phyloP scores from a whole-genome alignment of 2,113 vertebrate genomes.

The Eolophus roseicapilla region DNA sequence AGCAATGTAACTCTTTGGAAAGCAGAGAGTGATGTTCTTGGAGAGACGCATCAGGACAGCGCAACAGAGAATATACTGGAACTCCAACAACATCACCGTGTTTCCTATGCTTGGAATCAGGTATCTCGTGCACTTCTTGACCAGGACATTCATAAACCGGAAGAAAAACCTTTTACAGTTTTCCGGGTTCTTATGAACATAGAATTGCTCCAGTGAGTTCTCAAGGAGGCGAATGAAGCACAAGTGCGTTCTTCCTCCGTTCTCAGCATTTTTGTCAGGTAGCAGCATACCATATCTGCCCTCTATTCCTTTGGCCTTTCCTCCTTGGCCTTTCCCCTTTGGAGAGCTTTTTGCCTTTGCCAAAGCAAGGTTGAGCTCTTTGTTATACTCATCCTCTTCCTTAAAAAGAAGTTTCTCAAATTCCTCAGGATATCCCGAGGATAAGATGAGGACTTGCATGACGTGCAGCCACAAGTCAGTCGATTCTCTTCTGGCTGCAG shows the following conservation, averaged over 20 bases:
- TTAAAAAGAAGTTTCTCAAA: slow-evolving; percentile 71
- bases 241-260: slow-evolving; percentile 53
- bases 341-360: neutral
- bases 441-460: slow-evolving; percentile 73
- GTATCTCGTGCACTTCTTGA: slow-evolving; percentile 67
- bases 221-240: slow-evolving; percentile 80
- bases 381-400: slow-evolving; percentile 72
- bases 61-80: slow-evolving; percentile 77
- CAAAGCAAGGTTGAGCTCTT: slow-evolving; percentile 55
- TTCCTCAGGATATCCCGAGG: slow-evolving; percentile 73
- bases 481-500: slow-evolving; percentile 72
- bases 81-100: slow-evolving; percentile 75
- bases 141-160: slow-evolving; percentile 80
- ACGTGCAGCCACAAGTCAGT: slow-evolving; percentile 76
- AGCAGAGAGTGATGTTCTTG: slow-evolving; percentile 64
- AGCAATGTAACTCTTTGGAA: slow-evolving; percentile 80
- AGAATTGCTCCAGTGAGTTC: slow-evolving; percentile 73
- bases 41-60: slow-evolving; percentile 71
- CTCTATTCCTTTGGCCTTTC: slow-evolving; percentile 53
- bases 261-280: slow-evolving; percentile 56
- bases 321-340: slow-evolving; percentile 1
- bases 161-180: slow-evolving; percentile 75
- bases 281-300: slow-evolving; percentile 78
- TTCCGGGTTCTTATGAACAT: slow-evolving; percentile 67
- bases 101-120: slow-evolving; percentile 77